Evolutionary conservation across 1,140 invertebrate species (phyloP).

Genomic region (Caligus rogercresseyi): DNA sequence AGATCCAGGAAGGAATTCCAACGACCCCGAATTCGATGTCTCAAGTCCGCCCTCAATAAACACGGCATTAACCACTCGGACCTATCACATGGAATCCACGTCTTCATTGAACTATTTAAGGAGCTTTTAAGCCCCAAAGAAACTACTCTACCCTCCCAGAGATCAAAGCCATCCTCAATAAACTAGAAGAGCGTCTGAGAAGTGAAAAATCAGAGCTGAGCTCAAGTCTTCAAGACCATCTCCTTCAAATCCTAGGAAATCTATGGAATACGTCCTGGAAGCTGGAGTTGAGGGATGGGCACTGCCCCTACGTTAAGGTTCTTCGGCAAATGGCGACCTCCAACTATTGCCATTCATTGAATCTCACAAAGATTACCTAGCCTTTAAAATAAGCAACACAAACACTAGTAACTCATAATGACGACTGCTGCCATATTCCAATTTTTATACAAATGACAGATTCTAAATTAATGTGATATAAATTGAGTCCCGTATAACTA

Average conservation of each 20-base stretch:
- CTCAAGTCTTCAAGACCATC: neutral
- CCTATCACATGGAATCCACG: neutral
- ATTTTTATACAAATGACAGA: no score
- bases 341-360: neutral
- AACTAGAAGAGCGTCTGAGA: neutral
- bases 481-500: no score
- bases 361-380: neutral
- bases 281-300: neutral
- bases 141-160: neutral
- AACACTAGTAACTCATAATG: neutral
- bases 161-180: neutral
- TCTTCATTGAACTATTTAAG: neutral
- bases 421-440: no score
- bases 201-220: neutral
- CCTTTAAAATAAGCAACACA: neutral
- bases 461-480: no score
- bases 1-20: neutral
- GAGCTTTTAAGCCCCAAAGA: neutral
- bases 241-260: neutral
- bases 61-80: neutral
- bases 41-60: neutral
- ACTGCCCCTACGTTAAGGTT: neutral
- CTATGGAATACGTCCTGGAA: neutral
- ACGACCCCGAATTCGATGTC: neutral
- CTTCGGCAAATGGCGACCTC: neutral